A percentile compares a stretch with the other conserved stretches of the same genome.
Evolutionary conservation across 2,888 invertebrate genomes (phyloP).

Genomic region (Eilema griseolum): DNA sequence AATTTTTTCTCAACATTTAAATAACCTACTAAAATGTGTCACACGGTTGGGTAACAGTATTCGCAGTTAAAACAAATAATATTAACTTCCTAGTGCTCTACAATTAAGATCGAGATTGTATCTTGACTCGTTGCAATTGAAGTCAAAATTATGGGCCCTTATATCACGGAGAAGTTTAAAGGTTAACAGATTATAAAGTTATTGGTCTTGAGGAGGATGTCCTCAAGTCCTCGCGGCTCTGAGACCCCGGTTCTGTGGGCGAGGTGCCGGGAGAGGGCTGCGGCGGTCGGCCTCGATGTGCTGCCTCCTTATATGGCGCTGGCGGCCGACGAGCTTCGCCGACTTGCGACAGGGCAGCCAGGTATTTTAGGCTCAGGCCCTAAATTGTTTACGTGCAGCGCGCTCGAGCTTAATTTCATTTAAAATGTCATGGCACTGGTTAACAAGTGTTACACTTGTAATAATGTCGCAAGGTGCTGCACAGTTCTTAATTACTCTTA

Average conservation of each 20-base stretch:
- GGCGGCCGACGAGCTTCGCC: constrained; percentile 70
- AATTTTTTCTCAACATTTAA: constrained; percentile 35
- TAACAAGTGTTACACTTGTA: constrained; percentile 52
- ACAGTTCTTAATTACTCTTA: constrained; percentile 33
- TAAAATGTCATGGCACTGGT: constrained; percentile 63
- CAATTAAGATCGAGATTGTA: constrained; percentile 58
- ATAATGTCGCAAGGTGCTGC: constrained; percentile 28
- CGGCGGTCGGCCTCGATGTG: constrained; percentile 70
- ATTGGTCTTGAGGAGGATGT: constrained; percentile 55
- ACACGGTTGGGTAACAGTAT: constrained; percentile 11
- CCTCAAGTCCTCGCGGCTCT: constrained; percentile 42
- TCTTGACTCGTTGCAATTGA: constrained; percentile 42
- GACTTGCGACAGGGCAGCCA: constrained; percentile 64
- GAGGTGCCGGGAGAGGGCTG: constrained; percentile 50
- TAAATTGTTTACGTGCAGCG: constrained; percentile 72
- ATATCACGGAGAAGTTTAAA: constrained; percentile 51
- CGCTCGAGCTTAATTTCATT: constrained; percentile 59
- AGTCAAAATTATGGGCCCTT: constrained; percentile 54
- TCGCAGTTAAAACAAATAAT: constrained; percentile 6
- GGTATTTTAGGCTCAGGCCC: constrained; percentile 75
- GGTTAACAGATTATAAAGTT: constrained; percentile 57
- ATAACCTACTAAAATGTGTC: constrained; percentile 30
- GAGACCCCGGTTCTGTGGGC: constrained; percentile 35
- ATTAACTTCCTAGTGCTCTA: constrained; percentile 42
- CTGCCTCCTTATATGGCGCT: constrained; percentile 75